Percentiles rank a stretch among this genome's conserved stretches.
Conservation (phyloP, 2,113 vertebrate species). For the Zingel zingel region DNA sequence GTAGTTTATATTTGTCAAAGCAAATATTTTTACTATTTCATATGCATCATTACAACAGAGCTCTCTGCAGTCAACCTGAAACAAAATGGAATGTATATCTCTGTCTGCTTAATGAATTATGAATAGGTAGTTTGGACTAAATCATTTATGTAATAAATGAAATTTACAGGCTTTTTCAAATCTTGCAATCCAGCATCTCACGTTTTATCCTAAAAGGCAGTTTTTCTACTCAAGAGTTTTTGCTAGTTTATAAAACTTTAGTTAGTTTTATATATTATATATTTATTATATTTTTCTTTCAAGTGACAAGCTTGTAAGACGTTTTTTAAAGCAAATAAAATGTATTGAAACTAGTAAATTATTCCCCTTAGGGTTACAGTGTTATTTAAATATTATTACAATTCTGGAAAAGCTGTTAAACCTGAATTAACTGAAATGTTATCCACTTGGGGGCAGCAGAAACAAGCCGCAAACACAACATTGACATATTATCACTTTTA, state of each 20-base stretch:
- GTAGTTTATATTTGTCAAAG: constrained; percentile 29
- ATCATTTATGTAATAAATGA: constrained; percentile 23
- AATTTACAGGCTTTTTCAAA: constrained; percentile 18
- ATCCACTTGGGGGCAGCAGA: background rate
- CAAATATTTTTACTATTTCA: constrained; percentile 34
- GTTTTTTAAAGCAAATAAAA: background rate
- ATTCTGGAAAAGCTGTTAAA: background rate
- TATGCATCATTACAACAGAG: constrained; percentile 41
- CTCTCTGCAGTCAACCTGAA: constrained; percentile 34
- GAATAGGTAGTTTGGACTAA: constrained; percentile 18
- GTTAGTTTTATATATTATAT: background rate
- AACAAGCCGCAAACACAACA: background rate
- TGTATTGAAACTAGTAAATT: background rate
- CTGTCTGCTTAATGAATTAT: constrained; percentile 45
- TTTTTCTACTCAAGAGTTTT: background rate
- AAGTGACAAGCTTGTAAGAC: background rate
- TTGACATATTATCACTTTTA: background rate
- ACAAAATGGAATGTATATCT: constrained; percentile 23
- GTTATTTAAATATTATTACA: background rate
- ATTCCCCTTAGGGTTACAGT: background rate
- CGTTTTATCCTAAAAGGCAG: constrained; percentile 4
- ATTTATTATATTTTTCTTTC: constrained; percentile 19
- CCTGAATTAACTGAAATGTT: background rate
- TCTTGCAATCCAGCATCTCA: background rate
- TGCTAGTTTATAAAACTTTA: background rate